phyloP scores from a whole-genome alignment of 2,113 vertebrate genomes.

The Scopus umbretta region DNA sequence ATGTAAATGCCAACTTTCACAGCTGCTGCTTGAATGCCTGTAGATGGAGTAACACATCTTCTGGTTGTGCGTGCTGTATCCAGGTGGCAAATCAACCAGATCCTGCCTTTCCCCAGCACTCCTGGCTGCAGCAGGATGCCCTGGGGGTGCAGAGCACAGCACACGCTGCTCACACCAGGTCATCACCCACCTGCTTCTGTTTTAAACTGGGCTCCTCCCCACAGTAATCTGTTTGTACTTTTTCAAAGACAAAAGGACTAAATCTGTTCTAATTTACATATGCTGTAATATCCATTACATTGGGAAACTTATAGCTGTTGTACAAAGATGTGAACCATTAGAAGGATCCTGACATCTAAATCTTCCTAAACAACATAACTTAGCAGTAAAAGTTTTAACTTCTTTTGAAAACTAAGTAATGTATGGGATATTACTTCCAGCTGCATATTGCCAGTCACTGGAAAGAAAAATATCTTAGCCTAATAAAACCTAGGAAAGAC shows the following conservation, averaged over 20 bases:
- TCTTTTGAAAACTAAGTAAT: not conserved
- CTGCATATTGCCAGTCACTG: not conserved
- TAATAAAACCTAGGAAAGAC: not conserved
- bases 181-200: not conserved
- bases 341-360: not conserved
- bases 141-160: not conserved
- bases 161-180: not conserved
- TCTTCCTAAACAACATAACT: not conserved
- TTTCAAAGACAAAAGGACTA: not conserved
- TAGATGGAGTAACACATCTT: not conserved
- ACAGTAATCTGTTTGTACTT: not conserved
- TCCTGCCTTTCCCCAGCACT: not conserved
- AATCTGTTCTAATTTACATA: not conserved
- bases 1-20: not conserved
- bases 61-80: not conserved
- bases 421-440: not conserved
- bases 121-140: not conserved
- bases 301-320: not conserved
- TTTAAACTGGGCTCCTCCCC: not conserved
- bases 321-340: not conserved
- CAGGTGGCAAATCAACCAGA: not conserved
- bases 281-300: not conserved
- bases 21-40: not conserved
- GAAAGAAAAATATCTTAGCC: not conserved
- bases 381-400: not conserved